Conservation (phyloP, 2,113 vertebrate genomes). For the Addax nasomaculatus region DNA sequence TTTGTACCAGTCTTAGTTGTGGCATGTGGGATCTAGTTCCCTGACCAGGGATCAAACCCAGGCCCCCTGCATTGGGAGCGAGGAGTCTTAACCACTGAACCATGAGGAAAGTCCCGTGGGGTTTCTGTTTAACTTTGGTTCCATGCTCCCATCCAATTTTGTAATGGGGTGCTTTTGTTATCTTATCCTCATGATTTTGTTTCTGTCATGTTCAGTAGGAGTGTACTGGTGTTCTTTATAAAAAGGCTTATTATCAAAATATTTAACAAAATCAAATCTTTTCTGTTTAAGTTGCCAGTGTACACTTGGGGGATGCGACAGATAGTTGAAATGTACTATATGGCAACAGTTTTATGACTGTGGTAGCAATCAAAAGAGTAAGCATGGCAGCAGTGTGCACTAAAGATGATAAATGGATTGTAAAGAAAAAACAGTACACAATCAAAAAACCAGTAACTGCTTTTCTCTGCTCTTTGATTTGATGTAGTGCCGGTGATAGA, state of each 20-base stretch:
- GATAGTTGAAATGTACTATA: background rate
- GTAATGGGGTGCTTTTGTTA: background rate
- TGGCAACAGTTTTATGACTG: conserved; percentile 28
- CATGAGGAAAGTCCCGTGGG: background rate
- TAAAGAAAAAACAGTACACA: background rate
- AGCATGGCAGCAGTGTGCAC: background rate
- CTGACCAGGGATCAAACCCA: too few relatives aligned
- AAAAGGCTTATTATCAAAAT: background rate
- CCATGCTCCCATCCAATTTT: background rate
- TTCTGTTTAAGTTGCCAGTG: conserved; percentile 34
- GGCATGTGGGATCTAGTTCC: too few relatives aligned
- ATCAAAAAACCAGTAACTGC: background rate
- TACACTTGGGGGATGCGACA: background rate
- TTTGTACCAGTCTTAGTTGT: too few relatives aligned
- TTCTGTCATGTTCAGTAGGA: background rate
- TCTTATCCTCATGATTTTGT: background rate
- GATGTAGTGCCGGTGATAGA: background rate
- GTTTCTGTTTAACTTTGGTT: background rate
- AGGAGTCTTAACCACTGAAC: too few relatives aligned
- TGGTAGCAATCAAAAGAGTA: conserved; percentile 26
- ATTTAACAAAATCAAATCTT: conserved; percentile 34
- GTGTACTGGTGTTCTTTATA: background rate
- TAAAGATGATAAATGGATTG: conserved; percentile 34
- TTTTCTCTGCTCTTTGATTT: conserved; percentile 54
- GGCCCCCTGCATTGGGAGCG: too few relatives aligned